Evolutionary conservation across 1,140 invertebrate genomes (phyloP).

Genomic region (Aphaenogaster ashmeadi): DNA sequence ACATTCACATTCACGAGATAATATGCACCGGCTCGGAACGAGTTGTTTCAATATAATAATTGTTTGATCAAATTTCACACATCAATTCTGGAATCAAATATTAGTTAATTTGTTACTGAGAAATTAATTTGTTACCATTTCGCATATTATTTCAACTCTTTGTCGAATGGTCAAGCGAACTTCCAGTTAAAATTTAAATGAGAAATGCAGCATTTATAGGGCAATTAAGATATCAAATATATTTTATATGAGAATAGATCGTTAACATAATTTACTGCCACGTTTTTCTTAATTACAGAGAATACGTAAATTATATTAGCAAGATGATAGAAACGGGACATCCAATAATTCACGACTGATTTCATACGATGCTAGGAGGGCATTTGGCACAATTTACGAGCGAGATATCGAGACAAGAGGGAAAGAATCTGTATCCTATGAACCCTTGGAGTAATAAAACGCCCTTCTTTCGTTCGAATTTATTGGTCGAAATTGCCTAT

Average conservation of each 20-base stretch:
- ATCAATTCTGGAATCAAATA: neutral
- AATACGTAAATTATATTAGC: slow-evolving; percentile 49
- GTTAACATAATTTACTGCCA: slow-evolving; percentile 18
- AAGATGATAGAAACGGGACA: neutral
- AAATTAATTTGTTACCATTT: neutral
- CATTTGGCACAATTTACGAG: slow-evolving; percentile 53
- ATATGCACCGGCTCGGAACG: neutral
- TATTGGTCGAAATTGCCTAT: slow-evolving; percentile 67
- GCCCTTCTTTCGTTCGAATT: slow-evolving; percentile 66
- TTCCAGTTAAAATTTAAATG: neutral
- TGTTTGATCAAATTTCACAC: neutral
- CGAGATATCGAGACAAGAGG: slow-evolving; percentile 60
- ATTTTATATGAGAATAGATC: neutral
- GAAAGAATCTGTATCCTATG: slow-evolving; percentile 60
- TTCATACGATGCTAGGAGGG: slow-evolving; percentile 14
- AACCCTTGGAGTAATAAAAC: slow-evolving; percentile 75
- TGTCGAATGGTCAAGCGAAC: neutral
- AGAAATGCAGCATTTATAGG: slow-evolving; percentile 11
- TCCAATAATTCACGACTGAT: slow-evolving; percentile 35
- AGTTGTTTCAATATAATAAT: neutral
- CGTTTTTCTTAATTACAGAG: slow-evolving; percentile 34
- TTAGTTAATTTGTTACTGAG: neutral
- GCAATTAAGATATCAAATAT: slow-evolving; percentile 28
- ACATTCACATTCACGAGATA: neutral
- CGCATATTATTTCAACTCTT: neutral